Evolutionary conservation across 1,140 invertebrate species (phyloP), one percentile per base, ranked within the genome.

Genomic region (Diploscapter pachys): DNA sequence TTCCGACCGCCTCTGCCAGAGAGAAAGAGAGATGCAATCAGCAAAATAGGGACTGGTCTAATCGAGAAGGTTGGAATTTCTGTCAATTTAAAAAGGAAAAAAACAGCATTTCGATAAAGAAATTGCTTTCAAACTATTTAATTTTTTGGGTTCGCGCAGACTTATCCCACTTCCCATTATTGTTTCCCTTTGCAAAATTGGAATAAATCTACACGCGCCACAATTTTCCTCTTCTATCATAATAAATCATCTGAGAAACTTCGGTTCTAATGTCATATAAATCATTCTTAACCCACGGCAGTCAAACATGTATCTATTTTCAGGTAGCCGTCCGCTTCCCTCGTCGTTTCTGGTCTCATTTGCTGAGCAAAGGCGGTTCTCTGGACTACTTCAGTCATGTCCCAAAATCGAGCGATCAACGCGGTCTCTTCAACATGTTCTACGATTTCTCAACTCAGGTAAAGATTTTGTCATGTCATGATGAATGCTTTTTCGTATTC

Each of bases 341-440:
- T 8, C 70, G 75, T 48, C 81, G 85, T 13, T 89, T 89, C 74
- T 89, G 88, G 88, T 76, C 65, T 3, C 82, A 84, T 56, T 78
- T 81, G 55, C 56, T 81, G 3, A 83, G 83, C 56, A 79, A 81
- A 56, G 53, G 8, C 4, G n/a, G 50, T 5, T 31, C 54, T 5
- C 51, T 84, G 2, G 81, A 81, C 63, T 83, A 87, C 64, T 88
- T 88, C 83, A 87, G 88, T 48, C 80, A 85, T 76, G 82, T 88
- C 3, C 82, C 86, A 5, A 72, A 79, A 52, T 65, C 76, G 9
- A 77, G 80, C 11, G 69, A 74, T 0, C 68, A 81, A 11, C 72
- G 85, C 49, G 86, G 87, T 13, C 78, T 87, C 5, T 88, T 88
- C 79, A 86, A 84, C 77, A 83, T 88, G 5, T 88, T 88, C 75